Evolutionary conservation across 2,113 vertebrate species (phyloP), one percentile per base, ranked within the genome.

Genomic region (Cyanoliseus patagonus): DNA sequence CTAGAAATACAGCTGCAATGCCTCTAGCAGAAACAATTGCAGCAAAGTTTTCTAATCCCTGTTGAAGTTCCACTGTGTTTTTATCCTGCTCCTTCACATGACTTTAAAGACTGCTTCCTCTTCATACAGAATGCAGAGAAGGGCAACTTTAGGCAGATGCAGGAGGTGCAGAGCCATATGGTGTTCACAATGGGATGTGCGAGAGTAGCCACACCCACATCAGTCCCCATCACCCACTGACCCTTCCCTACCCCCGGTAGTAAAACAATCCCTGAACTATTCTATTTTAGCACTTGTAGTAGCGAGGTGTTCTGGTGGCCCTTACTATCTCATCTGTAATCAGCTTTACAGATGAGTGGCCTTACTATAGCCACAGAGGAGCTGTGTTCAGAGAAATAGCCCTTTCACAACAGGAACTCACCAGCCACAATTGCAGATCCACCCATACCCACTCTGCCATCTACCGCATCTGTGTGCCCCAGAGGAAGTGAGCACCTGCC

Each of bases 361-460:
- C 25, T 83, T 76, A 19, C 47, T 61, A 61, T 18, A 83, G 31
- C 6, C 8, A 6, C 30, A 31, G 67, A 69, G 28, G 13, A 92
- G 27, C 33, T 44, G 52, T 10, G 22, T 59, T 69, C 12, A 27
- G 67, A 79, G 39, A 23, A 86, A n/a, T 27, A 62, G 31, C 6
- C 30, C 27, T 39, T 64, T 22, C 55, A 30, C 37, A 82, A 87
- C 16, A 93, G 69, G 74, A 93, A 83, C 53, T 31, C 1, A 1
- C 11, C 47, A 68, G 37, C 66, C 4, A 0, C 76, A 53, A 37
- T 0, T 46, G 24, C 0, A 2, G 7, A 77, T 17, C 59, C 77
- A 66, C 77, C 78, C 74, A 55, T 14, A 41, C 17, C 57, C 66
- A 75, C 64, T 13, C 12, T 11, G 42, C 35, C 1, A 0, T 17